Conservation (phyloP, 2,113 vertebrate species). For the western clawed frog (Xenopus tropicalis) region UCB_Xtro_10.0 CM004445.2:49026501-49027000, state of each 20-base stretch:
- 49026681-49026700: background rate
- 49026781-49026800: no score
- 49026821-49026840: no score
- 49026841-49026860: no score
- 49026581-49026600: constrained; percentile 6
- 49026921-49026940: no score
- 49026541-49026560: constrained; percentile 5
- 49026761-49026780: no score
- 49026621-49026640: background rate
- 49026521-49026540: constrained; percentile 41
- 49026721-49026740: background rate
- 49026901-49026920: no score
- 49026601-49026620: background rate
- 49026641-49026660: background rate
- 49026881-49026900: no score
- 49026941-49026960: no score
- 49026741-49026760: background rate
- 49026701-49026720: background rate
- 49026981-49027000: no score
- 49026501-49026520: constrained; percentile 17
- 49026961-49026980: no score
- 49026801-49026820: no score
- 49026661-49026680: background rate
- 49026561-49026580: constrained; percentile 27
- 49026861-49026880: no score